Evolutionary conservation across 2,888 invertebrate genomes (phyloP).

Genomic region (Oxycera nigricornis): DNA sequence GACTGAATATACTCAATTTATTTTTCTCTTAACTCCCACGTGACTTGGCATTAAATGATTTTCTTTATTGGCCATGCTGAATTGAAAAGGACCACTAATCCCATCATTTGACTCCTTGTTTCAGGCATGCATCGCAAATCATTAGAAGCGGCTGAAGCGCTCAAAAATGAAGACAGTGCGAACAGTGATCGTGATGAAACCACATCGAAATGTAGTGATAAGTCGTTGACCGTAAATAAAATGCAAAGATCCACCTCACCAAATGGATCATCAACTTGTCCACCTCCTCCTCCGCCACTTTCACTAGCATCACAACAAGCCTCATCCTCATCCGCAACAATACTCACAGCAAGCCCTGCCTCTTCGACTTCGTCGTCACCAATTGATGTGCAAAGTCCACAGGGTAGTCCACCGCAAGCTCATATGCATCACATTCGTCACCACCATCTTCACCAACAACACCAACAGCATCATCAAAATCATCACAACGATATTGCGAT

Average conservation of each 20-base stretch:
- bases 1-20: neutral
- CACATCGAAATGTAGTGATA: conserved; percentile 68
- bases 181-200: conserved; percentile 70
- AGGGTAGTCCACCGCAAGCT: conserved; percentile 54
- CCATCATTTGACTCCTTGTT: neutral
- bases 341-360: conserved; percentile 50
- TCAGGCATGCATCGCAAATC: conserved; percentile 99
- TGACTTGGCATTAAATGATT: conserved; percentile 26
- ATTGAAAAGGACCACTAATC: neutral
- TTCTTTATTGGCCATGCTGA: conserved; percentile 6
- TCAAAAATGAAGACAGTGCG: conserved; percentile 75
- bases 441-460: conserved; percentile 47
- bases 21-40: conserved; percentile 18
- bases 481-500: conserved; percentile 44
- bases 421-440: conserved; percentile 48
- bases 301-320: conserved; percentile 53
- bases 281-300: conserved; percentile 62
- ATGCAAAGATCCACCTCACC: conserved; percentile 55
- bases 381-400: conserved; percentile 50
- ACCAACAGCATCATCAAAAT: conserved; percentile 48
- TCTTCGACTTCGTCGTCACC: conserved; percentile 51
- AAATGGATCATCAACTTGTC: conserved; percentile 56
- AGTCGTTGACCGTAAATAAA: conserved; percentile 51
- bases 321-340: conserved; percentile 50
- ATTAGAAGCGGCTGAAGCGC: conserved; percentile 93